Percentiles rank a stretch among this genome's conserved stretches.
Conservation (phyloP, 2,797 vertebrate species). For the Pseudochirops cupreus region DNA sequence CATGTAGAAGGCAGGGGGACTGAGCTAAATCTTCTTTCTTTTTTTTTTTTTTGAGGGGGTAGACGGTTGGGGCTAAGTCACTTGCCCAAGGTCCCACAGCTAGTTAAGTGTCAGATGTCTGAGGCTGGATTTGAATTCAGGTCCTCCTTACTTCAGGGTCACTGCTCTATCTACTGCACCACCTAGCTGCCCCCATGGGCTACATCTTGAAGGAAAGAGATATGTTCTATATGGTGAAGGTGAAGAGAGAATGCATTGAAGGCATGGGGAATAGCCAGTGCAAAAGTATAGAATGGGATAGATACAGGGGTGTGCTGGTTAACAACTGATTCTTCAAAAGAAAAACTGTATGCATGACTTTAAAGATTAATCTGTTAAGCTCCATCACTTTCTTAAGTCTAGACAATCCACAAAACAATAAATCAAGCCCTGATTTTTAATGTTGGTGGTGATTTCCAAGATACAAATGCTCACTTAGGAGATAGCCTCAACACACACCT, state of each 20-base stretch:
- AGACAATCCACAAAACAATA: background rate
- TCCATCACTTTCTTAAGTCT: background rate
- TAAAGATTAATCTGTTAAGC: background rate
- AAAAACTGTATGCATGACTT: background rate
- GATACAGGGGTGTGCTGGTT: background rate
- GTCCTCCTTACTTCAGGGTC: no score
- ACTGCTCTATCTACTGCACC: no score
- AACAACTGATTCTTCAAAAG: background rate
- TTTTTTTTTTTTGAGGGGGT: no score
- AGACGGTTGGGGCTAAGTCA: no score
- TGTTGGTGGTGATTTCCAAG: background rate
- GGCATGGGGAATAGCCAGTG: background rate
- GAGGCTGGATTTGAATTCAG: no score
- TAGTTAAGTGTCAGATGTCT: no score
- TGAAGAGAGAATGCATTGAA: background rate
- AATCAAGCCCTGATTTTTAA: background rate
- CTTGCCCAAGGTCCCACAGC: no score
- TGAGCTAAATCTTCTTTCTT: background rate
- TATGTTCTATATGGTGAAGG: background rate
- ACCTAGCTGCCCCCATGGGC: no score
- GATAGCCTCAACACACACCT: background rate
- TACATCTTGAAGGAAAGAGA: background rate
- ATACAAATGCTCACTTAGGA: background rate
- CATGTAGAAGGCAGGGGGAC: background rate
- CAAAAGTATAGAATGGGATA: background rate